These are phyloP conservation scores for Perca fluviatilis DNA, from an alignment of 2,113 vertebrate species.

Conservation along the genomic window DNA sequence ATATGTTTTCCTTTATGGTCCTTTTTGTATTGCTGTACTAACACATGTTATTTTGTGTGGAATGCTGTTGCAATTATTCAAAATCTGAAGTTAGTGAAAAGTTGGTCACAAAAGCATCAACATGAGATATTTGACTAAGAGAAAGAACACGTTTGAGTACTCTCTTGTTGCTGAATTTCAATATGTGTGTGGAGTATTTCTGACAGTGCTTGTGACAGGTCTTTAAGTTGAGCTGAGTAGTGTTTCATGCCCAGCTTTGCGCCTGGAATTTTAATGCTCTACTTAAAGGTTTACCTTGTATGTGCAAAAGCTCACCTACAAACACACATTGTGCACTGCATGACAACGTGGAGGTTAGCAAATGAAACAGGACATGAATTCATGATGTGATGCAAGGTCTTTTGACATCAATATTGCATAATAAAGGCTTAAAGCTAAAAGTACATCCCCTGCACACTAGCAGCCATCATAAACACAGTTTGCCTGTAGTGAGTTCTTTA, in stretches of 20 bases:
- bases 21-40: background rate
- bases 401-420: slow-evolving; percentile 33
- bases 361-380: slow-evolving; percentile 12
- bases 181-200: slow-evolving; percentile 35
- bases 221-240: slow-evolving; percentile 53
- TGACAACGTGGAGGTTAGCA: slow-evolving; percentile 21
- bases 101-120: background rate
- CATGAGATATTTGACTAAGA: background rate
- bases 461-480: slow-evolving; percentile 33
- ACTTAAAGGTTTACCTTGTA: slow-evolving; percentile 41
- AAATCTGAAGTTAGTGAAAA: background rate
- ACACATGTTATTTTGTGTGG: no score
- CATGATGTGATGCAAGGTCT: slow-evolving; percentile 40
- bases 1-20: background rate
- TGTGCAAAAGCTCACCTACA: slow-evolving; percentile 46
- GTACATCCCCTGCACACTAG: slow-evolving; percentile 18
- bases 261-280: slow-evolving; percentile 42
- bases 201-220: slow-evolving; percentile 46
- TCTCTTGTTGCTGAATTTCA: slow-evolving; percentile 19
- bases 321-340: slow-evolving; percentile 33
- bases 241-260: slow-evolving; percentile 38
- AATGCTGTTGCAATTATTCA: background rate
- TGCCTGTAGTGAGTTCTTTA: slow-evolving; percentile 22
- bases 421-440: slow-evolving; percentile 21
- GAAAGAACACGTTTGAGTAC: background rate